Conservation (phyloP, 2,113 vertebrate genomes). For the Callipepla californica region DNA sequence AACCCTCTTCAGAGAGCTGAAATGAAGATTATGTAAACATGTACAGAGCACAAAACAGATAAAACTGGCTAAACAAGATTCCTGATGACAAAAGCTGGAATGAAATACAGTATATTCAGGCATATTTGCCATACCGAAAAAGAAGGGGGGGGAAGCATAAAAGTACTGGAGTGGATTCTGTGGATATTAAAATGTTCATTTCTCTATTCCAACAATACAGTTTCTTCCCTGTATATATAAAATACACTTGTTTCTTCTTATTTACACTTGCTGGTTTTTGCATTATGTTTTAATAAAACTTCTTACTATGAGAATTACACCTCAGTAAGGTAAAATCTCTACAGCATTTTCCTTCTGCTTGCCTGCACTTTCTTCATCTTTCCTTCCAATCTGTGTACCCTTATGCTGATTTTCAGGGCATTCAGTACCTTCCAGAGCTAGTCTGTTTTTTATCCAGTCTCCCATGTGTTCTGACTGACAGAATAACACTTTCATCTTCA, state of each 20-base stretch:
- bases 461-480: not conserved
- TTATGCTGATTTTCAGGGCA: not conserved
- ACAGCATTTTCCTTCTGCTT: not conserved
- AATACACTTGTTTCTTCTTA: not conserved
- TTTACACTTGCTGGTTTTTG: not conserved
- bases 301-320: not conserved
- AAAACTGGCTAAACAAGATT: conserved; percentile 68
- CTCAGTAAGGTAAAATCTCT: not conserved
- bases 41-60: not conserved
- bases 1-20: not conserved
- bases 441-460: not conserved
- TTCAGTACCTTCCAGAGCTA: not conserved
- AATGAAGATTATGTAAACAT: not conserved
- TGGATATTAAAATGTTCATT: not conserved
- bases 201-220: not conserved
- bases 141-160: not conserved
- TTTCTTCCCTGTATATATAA: not conserved
- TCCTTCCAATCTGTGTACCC: not conserved
- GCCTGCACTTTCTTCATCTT: not conserved
- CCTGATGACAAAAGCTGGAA: conserved; percentile 16
- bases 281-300: not conserved
- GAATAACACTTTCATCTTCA: not conserved
- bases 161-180: not conserved
- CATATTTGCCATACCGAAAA: not conserved
- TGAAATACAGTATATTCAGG: not conserved